A percentile compares a stretch with the other conserved stretches of the same genome.
Evolutionary conservation across 1,140 invertebrate species (phyloP).

Genomic region (Scaptomyza montana): DNA sequence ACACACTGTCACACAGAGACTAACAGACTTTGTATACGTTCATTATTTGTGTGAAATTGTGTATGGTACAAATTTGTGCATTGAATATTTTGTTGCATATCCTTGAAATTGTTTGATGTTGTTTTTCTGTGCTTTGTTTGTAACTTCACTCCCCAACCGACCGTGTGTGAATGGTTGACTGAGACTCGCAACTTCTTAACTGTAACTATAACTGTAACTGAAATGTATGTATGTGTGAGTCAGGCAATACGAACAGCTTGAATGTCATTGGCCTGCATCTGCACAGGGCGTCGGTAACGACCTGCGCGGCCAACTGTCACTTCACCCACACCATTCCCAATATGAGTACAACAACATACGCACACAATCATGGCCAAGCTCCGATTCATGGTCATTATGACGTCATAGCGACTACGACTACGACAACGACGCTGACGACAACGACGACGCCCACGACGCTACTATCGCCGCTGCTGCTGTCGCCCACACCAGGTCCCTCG

Average conservation of each 20-base stretch:
- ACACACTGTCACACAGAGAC: not conserved
- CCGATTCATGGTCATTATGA: slow-evolving; percentile 16
- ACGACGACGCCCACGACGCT: slow-evolving; percentile 45
- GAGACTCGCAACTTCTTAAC: slow-evolving; percentile 16
- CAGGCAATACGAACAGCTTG: slow-evolving; percentile 87
- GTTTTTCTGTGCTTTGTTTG: slow-evolving; percentile 5
- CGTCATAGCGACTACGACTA: slow-evolving; percentile 25
- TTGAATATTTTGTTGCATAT: slow-evolving; percentile 7
- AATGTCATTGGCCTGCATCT: slow-evolving; percentile 88
- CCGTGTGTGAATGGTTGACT: slow-evolving; percentile 17
- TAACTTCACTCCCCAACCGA: not conserved
- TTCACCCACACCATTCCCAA: slow-evolving; percentile 41
- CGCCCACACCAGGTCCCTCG: slow-evolving; percentile 49
- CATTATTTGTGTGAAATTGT: not conserved
- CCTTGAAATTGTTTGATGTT: slow-evolving; percentile 10
- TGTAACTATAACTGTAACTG: slow-evolving; percentile 24
- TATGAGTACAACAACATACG: slow-evolving; percentile 13
- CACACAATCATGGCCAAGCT: slow-evolving; percentile 28
- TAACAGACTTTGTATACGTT: not conserved
- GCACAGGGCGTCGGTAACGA: slow-evolving; percentile 76
- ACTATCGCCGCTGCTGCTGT: slow-evolving; percentile 46
- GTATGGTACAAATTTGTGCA: slow-evolving; percentile 3
- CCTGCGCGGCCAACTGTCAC: slow-evolving; percentile 73
- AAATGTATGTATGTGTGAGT: slow-evolving; percentile 42
- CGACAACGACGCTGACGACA: slow-evolving; percentile 30